Percentiles rank a stretch among this genome's conserved stretches.
Conservation (phyloP, 2,888 invertebrate genomes). For the Ennomos quercinarius region DNA sequence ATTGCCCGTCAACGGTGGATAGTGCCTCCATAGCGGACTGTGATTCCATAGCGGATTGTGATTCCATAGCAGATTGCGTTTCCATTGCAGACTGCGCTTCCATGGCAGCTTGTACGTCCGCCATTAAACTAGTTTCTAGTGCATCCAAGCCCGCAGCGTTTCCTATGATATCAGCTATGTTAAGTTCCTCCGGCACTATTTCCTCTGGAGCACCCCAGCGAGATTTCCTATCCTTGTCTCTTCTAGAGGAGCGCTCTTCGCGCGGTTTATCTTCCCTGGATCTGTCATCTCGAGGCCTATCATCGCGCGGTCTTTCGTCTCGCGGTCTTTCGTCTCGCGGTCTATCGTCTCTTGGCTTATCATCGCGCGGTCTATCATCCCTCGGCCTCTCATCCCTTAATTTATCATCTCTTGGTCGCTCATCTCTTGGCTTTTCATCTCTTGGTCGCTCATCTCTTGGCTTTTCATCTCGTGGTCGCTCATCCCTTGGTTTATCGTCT, state of each 20-base stretch:
- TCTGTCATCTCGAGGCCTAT: conserved; percentile 8
- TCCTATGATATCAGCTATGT: background rate
- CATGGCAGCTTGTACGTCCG: background rate
- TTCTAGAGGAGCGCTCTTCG: conserved; percentile 37
- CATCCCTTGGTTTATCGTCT: conserved; percentile 11
- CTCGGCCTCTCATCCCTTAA: conserved; percentile 21
- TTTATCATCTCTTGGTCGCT: conserved; percentile 10
- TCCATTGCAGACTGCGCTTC: background rate
- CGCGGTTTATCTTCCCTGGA: conserved; percentile 1
- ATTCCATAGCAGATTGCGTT: background rate
- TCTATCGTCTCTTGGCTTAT: conserved; percentile 26
- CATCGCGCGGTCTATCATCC: conserved; percentile 24
- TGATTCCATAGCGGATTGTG: background rate
- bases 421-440: conserved; percentile 1
- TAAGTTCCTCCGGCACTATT: conserved; percentile 13
- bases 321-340: conserved; percentile 32
- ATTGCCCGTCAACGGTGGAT: background rate
- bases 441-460: conserved; percentile 2
- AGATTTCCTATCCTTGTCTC: conserved; percentile 75
- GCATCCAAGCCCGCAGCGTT: no score
- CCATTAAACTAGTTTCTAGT: no score
- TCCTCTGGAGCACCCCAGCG: conserved; percentile 77
- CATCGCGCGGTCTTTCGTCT: conserved; percentile 29
- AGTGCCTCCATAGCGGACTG: background rate
- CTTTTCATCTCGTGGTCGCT: conserved; percentile 2